phyloP scores from a whole-genome alignment of 2,888 invertebrate genomes.

The Drosophila melanosoma region DNA sequence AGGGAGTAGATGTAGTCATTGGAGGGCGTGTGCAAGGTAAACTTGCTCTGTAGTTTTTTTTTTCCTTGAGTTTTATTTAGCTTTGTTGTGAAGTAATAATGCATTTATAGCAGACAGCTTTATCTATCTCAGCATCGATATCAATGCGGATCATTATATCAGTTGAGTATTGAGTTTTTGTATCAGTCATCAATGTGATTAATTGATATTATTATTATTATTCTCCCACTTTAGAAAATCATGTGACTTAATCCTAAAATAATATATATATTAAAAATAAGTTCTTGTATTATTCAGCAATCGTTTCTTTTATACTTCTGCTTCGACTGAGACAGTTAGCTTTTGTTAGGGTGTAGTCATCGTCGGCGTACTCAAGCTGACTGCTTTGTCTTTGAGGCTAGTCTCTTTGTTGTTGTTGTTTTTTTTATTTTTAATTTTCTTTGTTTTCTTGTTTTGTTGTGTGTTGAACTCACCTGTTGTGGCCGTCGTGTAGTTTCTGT shows the following conservation, averaged over 20 bases:
- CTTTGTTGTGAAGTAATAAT: background rate
- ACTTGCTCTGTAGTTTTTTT: conserved; percentile 38
- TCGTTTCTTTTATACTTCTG: background rate
- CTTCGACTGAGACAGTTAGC: background rate
- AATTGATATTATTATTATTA: background rate
- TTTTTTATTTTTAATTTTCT: background rate
- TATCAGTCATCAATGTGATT: background rate
- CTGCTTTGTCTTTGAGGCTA: background rate
- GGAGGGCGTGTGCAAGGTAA: conserved; percentile 63
- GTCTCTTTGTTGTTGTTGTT: background rate
- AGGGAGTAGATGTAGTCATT: background rate
- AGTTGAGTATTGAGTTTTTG: background rate
- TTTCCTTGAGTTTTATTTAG: background rate
- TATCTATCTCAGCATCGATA: background rate
- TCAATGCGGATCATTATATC: background rate
- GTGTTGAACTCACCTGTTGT: conserved; percentile 84
- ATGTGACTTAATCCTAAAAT: background rate
- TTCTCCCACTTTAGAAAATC: background rate
- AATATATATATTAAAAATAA: background rate
- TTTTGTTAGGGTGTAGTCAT: background rate
- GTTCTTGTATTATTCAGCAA: background rate
- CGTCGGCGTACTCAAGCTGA: background rate
- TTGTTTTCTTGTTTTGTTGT: background rate
- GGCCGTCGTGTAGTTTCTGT: conserved; percentile 85
- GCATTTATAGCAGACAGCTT: background rate